These are phyloP conservation scores for Megamerina dolium DNA, from an alignment of 2,888 invertebrate genomes.

Conservation along the genomic window DNA sequence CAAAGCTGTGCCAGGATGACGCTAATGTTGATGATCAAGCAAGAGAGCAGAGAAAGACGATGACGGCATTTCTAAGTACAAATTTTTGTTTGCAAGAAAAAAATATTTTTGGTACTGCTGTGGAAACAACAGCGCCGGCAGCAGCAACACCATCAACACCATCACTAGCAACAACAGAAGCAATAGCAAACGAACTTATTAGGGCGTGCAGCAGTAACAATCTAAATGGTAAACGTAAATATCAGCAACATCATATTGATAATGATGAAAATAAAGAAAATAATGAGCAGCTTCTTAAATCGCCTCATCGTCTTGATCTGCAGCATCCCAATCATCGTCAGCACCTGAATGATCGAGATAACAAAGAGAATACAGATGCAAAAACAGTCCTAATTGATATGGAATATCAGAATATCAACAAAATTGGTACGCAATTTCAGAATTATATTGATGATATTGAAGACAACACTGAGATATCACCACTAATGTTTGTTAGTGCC, in stretches of 20 bases:
- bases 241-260: conserved; percentile 22
- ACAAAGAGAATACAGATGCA: conserved; percentile 22
- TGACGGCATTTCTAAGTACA: conserved; percentile 37
- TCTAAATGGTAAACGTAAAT: conserved; percentile 33
- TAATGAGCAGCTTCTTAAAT: conserved; percentile 49
- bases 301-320: conserved; percentile 44
- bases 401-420: conserved; percentile 48
- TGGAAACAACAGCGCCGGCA: conserved; percentile 29
- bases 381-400: conserved; percentile 43
- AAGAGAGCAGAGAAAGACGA: conserved; percentile 41
- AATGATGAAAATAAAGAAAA: conserved; percentile 39
- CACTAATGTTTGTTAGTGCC: conserved; percentile 35
- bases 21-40: conserved; percentile 23
- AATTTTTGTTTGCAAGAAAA: conserved; percentile 31
- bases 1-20: conserved; percentile 24
- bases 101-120: conserved; percentile 27
- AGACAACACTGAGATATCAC: conserved; percentile 45
- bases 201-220: conserved; percentile 32
- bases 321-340: too few relatives aligned
- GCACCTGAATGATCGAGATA: conserved; percentile 10
- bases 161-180: conserved; percentile 30
- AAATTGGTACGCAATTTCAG: conserved; percentile 47
- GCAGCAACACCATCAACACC: conserved; percentile 30
- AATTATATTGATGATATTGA: conserved; percentile 49
- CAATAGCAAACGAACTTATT: too few relatives aligned